Base-by-base conservation (phyloP, 2,888 invertebrate species). In the Harpagoxenus sublaevis region DNA sequence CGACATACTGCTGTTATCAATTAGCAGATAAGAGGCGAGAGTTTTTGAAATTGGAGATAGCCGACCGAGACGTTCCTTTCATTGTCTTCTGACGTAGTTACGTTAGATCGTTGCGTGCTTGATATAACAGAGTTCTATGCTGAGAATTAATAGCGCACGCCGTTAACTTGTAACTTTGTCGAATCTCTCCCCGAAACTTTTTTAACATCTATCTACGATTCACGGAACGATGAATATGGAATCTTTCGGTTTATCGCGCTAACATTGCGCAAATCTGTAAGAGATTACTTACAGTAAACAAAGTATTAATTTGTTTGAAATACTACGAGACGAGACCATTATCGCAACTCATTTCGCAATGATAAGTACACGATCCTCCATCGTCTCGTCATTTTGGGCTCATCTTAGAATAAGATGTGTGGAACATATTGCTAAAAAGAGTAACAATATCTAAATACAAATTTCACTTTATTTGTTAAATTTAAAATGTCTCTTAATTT, bases 11-110 rank as follows among this genome's bases (percentile, higher is more conserved):
- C 6, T 31, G 63, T 77, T 55, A 71, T 79, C 79, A n/a, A 23
- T 35, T 18, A n/a, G 15, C n/a, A 18, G 65, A 68, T 81, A 87
- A 79, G 63, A 15, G 15, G 39, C 31, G 31, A 65, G 55, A 55
- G 12, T 84, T 83, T 84, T 79, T 51, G 23, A 74, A 81, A 62
- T 48, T 28, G 18, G 10, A 28, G 83, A 85, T 77, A 73, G 31
- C 48, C 55, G 57, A 75, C 70, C 65, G 45, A 55, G 6, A 42
- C 10, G 15, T 63, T 65, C 28, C 62, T 28, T 60, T 6, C 39
- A 15, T 42, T 10, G 39, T 35, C 42, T 77, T 65, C 10, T 12
- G 1, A 31, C 18, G 31, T 28, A 5, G 18, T 12, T 12, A 73
- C 2, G 31, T 62, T 10, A 10, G n/a, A 53, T 5, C 63, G 18